Conservation (phyloP, 2,888 invertebrate species). For the Scaptodrosophila latifasciaeformis region DNA sequence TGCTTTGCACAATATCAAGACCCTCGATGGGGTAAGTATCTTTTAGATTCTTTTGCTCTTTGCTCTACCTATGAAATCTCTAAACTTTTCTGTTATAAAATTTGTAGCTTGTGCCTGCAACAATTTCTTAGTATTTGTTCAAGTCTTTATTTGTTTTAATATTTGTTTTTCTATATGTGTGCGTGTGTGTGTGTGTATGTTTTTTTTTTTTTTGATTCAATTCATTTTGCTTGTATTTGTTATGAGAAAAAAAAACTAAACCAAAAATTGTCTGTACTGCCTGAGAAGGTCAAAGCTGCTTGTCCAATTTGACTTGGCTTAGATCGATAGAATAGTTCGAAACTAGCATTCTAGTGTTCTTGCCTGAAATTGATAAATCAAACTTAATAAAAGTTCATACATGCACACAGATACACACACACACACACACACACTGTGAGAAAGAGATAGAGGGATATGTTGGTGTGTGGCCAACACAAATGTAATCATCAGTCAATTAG, state of each 20-base stretch:
- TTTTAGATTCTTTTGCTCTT: too few relatives aligned
- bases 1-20: slow-evolving; percentile 98
- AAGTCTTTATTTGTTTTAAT: slow-evolving; percentile 19
- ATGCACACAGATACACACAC: slow-evolving; percentile 5
- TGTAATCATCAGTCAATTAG: slow-evolving; percentile 70
- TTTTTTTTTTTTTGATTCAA: slow-evolving; percentile 16
- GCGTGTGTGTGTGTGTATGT: slow-evolving; percentile 7
- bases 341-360: too few relatives aligned
- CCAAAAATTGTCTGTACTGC: slow-evolving; percentile 23
- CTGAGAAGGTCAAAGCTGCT: slow-evolving; percentile 50
- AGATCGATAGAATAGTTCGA: slow-evolving; percentile 1
- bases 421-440: slow-evolving; percentile 11
- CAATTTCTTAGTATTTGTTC: slow-evolving; percentile 16
- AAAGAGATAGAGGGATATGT: slow-evolving; percentile 4
- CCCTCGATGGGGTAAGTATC: slow-evolving; percentile 95
- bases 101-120: slow-evolving; percentile 34
- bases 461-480: slow-evolving; percentile 60
- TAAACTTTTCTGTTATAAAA: slow-evolving; percentile 1
- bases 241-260: too few relatives aligned
- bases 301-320: not conserved
- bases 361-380: not conserved
- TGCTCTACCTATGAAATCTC: slow-evolving; percentile 13
- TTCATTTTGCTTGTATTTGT: slow-evolving; percentile 2
- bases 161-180: slow-evolving; percentile 21
- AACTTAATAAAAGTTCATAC: slow-evolving; percentile 13